Conservation (phyloP, 2,797 vertebrate species). For the Bucorvus abyssinicus region DNA sequence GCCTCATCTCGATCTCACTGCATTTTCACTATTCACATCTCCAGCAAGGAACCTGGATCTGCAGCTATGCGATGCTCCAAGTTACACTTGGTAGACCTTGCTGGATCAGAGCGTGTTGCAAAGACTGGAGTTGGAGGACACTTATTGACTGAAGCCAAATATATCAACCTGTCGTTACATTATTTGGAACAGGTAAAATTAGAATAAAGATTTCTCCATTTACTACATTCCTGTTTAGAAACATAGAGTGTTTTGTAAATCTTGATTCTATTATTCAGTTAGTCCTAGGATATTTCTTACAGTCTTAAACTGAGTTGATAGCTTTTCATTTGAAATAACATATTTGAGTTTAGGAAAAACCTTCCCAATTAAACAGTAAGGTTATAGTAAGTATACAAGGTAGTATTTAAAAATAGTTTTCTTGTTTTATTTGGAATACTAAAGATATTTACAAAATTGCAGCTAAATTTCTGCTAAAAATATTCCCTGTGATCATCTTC, state of each 20-base stretch:
- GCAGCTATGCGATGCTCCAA: slow-evolving; percentile 86
- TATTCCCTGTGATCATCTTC: neutral
- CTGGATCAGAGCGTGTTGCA: slow-evolving; percentile 92
- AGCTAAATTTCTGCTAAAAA: neutral
- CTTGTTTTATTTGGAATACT: neutral
- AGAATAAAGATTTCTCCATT: neutral
- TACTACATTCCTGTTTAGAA: neutral
- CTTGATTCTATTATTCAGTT: neutral
- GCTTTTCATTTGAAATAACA: neutral
- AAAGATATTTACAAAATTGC: neutral
- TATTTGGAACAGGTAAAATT: slow-evolving; percentile 91
- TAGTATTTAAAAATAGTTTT: neutral
- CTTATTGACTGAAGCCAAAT: slow-evolving; percentile 93
- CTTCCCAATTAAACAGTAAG: neutral
- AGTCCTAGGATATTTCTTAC: neutral
- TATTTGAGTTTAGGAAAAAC: neutral
- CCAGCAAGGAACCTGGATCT: slow-evolving; percentile 89
- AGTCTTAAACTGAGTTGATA: neutral
- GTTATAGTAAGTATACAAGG: neutral
- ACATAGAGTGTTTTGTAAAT: neutral
- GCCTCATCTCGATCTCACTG: slow-evolving; percentile 96
- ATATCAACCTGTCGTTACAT: slow-evolving; percentile 95
- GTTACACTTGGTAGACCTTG: slow-evolving; percentile 94
- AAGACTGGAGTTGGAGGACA: slow-evolving; percentile 90
- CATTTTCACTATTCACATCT: slow-evolving; percentile 94